Conservation (phyloP, 2,113 vertebrate species). For the Myrmecophaga tridactyla region DNA sequence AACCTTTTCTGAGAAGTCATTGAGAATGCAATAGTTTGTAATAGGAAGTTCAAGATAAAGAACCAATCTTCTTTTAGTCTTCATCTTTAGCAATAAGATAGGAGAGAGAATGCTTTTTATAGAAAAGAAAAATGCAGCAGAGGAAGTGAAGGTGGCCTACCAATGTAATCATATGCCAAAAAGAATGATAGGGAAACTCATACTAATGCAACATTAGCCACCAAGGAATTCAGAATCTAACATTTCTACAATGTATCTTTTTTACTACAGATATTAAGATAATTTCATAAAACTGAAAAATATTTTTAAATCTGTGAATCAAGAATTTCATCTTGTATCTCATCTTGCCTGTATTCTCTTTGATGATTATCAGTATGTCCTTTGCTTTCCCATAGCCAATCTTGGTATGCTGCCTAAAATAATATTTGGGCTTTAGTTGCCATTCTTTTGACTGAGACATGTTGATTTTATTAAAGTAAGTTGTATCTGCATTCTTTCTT, state of each 20-base stretch:
- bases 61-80: not conserved
- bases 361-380: not conserved
- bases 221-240: slow-evolving; percentile 13
- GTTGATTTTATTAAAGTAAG: slow-evolving; percentile 60
- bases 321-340: not conserved
- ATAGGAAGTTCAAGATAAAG: slow-evolving; percentile 1
- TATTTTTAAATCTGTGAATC: slow-evolving; percentile 39
- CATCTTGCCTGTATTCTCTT: slow-evolving; percentile 29
- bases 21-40: not conserved
- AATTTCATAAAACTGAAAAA: not conserved
- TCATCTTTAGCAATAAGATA: not conserved
- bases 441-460: slow-evolving; percentile 51
- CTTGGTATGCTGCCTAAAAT: slow-evolving; percentile 34
- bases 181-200: not conserved
- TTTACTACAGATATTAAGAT: not conserved
- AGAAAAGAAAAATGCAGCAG: not conserved
- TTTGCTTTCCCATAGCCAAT: not conserved
- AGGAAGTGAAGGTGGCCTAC: not conserved
- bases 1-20: not conserved
- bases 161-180: not conserved
- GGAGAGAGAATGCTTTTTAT: not conserved
- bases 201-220: not conserved
- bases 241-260: slow-evolving; percentile 20
- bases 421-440: slow-evolving; percentile 51
- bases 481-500: slow-evolving; percentile 50